These are phyloP conservation scores for Carollia perspicillata DNA, from an alignment of 2,113 vertebrate species.

Conservation along the genomic window DNA sequence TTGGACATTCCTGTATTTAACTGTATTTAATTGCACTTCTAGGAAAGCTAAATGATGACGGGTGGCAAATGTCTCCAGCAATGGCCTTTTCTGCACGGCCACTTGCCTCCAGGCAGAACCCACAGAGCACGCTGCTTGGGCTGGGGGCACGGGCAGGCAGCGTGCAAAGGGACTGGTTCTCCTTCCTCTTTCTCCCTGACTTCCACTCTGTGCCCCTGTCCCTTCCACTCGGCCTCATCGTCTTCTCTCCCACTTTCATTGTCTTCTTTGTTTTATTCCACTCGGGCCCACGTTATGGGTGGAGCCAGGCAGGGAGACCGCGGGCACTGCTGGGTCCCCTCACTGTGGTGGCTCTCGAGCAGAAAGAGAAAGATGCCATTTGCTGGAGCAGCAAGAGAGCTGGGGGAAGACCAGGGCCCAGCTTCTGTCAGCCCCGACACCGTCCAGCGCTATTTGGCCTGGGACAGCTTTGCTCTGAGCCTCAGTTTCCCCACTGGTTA, in stretches of 20 bases:
- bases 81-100: not conserved
- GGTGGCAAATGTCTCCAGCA: not conserved
- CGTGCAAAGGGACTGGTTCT: not conserved
- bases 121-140: not conserved
- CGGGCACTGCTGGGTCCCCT: too few species aligned
- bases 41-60: not conserved
- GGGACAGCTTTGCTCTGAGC: not conserved
- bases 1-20: not conserved
- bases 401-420: not conserved
- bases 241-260: not conserved
- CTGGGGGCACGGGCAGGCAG: too few species aligned
- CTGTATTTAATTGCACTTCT: not conserved
- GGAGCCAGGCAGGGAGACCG: not conserved
- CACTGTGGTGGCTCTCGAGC: not conserved
- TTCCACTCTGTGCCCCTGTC: rapidly evolving
- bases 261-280: not conserved
- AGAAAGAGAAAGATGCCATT: not conserved
- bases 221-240: not conserved
- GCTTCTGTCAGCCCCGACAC: not conserved
- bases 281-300: not conserved
- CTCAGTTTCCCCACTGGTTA: not conserved
- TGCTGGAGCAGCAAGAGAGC: not conserved
- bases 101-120: not conserved
- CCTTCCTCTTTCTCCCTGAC: not conserved
- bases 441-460: not conserved